Conservation (phyloP, 2,888 invertebrate genomes). For the Alcis repandata region DNA sequence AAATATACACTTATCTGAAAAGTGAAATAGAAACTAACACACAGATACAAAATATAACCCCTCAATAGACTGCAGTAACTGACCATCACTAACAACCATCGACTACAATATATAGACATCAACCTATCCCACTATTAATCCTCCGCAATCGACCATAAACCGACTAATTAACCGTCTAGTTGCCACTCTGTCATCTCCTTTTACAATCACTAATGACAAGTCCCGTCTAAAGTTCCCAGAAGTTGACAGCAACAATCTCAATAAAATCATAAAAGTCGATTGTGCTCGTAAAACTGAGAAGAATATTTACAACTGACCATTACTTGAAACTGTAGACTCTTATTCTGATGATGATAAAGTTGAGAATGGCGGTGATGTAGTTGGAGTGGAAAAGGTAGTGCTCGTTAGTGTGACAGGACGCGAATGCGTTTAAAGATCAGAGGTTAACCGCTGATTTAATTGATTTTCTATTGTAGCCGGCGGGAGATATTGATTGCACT, state of each 20-base stretch:
- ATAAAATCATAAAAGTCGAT: constrained; percentile 82
- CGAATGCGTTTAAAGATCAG: constrained; percentile 47
- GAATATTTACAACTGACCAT: constrained; percentile 54
- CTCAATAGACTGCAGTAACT: constrained; percentile 15
- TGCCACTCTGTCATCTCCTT: constrained; percentile 77
- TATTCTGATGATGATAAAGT: constrained; percentile 27
- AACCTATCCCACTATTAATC: constrained; percentile 43
- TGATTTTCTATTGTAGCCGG: constrained; percentile 59
- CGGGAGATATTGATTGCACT: constrained; percentile 54
- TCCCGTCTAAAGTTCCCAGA: constrained; percentile 71
- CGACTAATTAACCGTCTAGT: constrained; percentile 73
- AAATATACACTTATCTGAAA: neutral
- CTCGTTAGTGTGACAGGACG: constrained; percentile 48
- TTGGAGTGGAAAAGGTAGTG: constrained; percentile 54
- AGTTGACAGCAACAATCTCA: constrained; percentile 75
- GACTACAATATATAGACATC: constrained; percentile 51
- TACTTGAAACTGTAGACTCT: constrained; percentile 9
- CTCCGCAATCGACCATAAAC: constrained; percentile 60
- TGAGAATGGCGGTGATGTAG: constrained; percentile 15
- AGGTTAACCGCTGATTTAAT: constrained; percentile 55
- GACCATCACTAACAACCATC: constrained; percentile 26
- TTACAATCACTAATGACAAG: constrained; percentile 81
- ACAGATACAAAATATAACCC: neutral
- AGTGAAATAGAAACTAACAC: neutral
- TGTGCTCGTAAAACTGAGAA: constrained; percentile 72